These are phyloP conservation scores for Eupithecia tripunctaria DNA, from an alignment of 2,888 invertebrate genomes.

Conservation along the genomic window DNA sequence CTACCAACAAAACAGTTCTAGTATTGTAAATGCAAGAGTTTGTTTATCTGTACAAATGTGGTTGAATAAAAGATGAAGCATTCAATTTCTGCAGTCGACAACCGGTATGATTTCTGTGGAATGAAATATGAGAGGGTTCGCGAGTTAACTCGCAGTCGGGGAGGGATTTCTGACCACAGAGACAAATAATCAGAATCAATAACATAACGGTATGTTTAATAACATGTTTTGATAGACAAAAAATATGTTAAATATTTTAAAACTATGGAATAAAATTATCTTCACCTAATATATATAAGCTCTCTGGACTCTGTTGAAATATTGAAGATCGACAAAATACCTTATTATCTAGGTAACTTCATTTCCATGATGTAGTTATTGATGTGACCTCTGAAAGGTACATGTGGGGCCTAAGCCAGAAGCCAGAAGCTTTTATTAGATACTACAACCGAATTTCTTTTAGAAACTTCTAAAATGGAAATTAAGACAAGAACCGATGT, in stretches of 20 bases:
- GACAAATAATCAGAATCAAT: background rate
- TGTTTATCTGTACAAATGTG: background rate
- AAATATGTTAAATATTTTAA: background rate
- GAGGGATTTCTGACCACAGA: constrained; percentile 1
- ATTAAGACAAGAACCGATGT: background rate
- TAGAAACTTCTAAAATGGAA: background rate
- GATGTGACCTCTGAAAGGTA: background rate
- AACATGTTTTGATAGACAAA: no score
- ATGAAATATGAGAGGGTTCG: constrained; percentile 10
- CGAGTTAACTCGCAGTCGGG: background rate
- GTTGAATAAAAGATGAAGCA: constrained; percentile 12
- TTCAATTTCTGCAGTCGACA: constrained; percentile 14
- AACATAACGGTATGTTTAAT: no score
- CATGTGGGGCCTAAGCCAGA: background rate
- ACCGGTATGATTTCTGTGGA: constrained; percentile 11
- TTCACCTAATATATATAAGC: background rate
- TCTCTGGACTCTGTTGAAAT: background rate
- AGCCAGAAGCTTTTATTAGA: background rate
- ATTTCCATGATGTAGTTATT: background rate
- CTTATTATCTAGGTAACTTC: background rate
- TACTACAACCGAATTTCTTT: no score
- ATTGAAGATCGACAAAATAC: background rate
- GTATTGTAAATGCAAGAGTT: background rate
- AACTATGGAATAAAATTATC: background rate
- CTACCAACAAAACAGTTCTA: background rate